phyloP scores from a whole-genome alignment of 2,888 invertebrate genomes.

The Scaptomyza reducta region DNA sequence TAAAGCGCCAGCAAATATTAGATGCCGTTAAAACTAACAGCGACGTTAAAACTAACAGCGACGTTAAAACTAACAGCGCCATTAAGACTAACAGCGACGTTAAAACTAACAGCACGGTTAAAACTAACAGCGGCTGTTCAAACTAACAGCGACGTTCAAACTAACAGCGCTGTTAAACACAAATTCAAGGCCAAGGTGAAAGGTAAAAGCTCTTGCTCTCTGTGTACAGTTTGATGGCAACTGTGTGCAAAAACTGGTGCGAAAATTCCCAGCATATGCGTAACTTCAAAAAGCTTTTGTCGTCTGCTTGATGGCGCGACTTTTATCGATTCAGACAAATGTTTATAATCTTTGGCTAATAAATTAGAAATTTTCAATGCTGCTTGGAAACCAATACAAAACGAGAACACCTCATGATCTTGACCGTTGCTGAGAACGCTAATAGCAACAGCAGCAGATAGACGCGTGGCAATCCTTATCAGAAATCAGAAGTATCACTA shows the following conservation, averaged over 20 bases:
- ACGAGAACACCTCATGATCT: slow-evolving; percentile 55
- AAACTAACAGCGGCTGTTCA: too few relatives aligned
- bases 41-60: slow-evolving; percentile 25
- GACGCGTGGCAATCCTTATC: slow-evolving; percentile 72
- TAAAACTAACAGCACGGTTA: too few relatives aligned
- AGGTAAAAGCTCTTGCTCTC: background rate
- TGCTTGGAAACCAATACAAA: slow-evolving; percentile 41
- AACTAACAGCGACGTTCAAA: too few relatives aligned
- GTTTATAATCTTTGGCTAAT: slow-evolving; percentile 42
- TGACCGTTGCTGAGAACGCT: slow-evolving; percentile 18
- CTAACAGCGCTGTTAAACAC: slow-evolving; percentile 24
- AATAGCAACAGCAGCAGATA: slow-evolving; percentile 49
- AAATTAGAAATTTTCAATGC: slow-evolving; percentile 53
- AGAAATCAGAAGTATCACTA: slow-evolving; percentile 43
- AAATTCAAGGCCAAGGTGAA: slow-evolving; percentile 38
- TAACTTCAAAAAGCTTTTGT: slow-evolving; percentile 38
- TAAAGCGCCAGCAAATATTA: slow-evolving; percentile 4
- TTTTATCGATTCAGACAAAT: slow-evolving; percentile 16
- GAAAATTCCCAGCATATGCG: slow-evolving; percentile 44
- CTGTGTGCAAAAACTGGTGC: slow-evolving; percentile 3
- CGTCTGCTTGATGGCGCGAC: slow-evolving; percentile 59
- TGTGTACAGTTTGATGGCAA: slow-evolving; percentile 13
- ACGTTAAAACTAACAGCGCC: slow-evolving; percentile 27
- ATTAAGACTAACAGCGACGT: slow-evolving; percentile 30
- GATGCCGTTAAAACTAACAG: slow-evolving; percentile 24